Evolutionary conservation across 1,140 invertebrate genomes (phyloP), one percentile per base, ranked within the genome.

Genomic region (Caenorhabditis remanei): DNA sequence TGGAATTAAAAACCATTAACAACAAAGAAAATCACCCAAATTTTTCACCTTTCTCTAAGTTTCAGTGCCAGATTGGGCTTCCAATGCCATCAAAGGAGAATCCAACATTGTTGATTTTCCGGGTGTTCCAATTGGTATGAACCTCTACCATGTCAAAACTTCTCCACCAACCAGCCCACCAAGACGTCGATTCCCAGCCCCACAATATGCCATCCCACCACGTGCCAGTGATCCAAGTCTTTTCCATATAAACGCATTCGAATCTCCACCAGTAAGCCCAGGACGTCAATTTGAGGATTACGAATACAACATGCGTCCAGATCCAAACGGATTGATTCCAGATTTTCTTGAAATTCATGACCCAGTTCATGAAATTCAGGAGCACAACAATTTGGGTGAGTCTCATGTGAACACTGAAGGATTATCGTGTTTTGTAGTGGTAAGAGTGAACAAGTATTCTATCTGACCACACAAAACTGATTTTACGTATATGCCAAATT

Each of bases 261-360:
- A 79, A 0, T 50, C 71, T 79, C 71, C 71, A 13, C 71, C 71
- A 13, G 46, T 46, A 50, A 79, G 71, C n/a, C 71, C 71, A 50
- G 43, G 46, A 79, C 14, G 53, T n/a, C 46, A 79, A 24, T 13
- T 79, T 9, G 46, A 50, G 24, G 71, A 79, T 41, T 53, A 50
- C n/a, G 46, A 48, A 2, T 50, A 46, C n/a, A n/a, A 79, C 14
- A 79, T 79, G 71, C 71, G n/a, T 16, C n/a, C 8, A 21, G 71
- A 79, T 24, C n/a, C 21, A 14, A 79, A 79, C 24, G 71, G 71
- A 50, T 9, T 53, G 6, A 79, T 79, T 16, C 71, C 71, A 24
- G n/a, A 13, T 16, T 7, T 24, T 24, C 14, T 43, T 50, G 32
- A 50, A 43, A 6, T 79, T 7, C n/a, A 14, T 9, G 71, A 79